Base-by-base conservation (phyloP, 2,888 invertebrate genomes). In the Tiliacea aurago region DNA sequence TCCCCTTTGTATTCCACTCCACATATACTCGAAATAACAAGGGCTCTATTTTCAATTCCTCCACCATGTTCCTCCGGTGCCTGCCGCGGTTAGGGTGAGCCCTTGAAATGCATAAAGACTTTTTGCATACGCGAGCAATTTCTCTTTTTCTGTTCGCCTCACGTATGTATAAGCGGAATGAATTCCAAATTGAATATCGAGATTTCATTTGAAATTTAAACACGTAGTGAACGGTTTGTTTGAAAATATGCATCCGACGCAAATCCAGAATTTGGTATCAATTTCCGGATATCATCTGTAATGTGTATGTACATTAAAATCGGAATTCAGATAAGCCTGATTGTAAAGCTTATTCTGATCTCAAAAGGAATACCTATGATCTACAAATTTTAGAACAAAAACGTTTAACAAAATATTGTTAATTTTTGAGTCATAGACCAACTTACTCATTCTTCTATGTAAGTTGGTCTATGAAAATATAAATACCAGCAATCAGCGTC, bases 41-140 rank as follows among this genome's bases (percentile, higher is more conserved):
- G 95, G 94, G 94, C 92, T 92, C 95, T 95, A 95, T 94, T 95
- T 95, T 95, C 95, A 94, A 95, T 95, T 95, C 94, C 92, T 93
- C 91, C 89, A 93, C 91, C 88, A 91, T 89, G 81, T 91, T 91
- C 90, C 86, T 92, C 84, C 91, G 92, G 83, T 90, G 90, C 90
- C 86, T 90, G 90, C 90, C 86, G 93, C 83, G 93, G 93, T 91
- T 91, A 90, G 90, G 90, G 90, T 83, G 84, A 83, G 90, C 91
- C 92, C 92, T 93, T 91, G 88, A 92, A 93, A 91, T 92, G 92
- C 92, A 93, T 91, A 90, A 90, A 90, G 90, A 91, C 87, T 91
- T 93, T 92, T 91, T 92, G 92, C 92, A 93, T 92, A 90, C 88
- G 86, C 88, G 87, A 92, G 89, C 91, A 90, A 87, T 89, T 91